These are phyloP conservation scores for Furcula furcula DNA, from an alignment of 2,888 invertebrate genomes.

Conservation along the genomic window DNA sequence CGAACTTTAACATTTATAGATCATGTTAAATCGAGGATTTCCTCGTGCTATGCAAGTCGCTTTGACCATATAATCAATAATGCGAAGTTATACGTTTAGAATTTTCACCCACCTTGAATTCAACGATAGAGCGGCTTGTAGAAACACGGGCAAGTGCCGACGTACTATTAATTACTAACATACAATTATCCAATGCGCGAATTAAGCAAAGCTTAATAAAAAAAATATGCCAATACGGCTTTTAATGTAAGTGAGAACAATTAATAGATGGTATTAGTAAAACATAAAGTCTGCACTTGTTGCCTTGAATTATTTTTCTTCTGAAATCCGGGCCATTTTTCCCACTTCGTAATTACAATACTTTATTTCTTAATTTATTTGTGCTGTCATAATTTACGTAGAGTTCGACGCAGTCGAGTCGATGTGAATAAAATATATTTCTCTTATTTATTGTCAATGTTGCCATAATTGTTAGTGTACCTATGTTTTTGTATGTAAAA, in stretches of 20 bases:
- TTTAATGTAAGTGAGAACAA: conserved; percentile 58
- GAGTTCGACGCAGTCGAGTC: conserved; percentile 43
- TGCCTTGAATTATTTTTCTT: conserved; percentile 80
- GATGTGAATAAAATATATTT: conserved; percentile 69
- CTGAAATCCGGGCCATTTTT: conserved; percentile 64
- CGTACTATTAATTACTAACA: conserved; percentile 65
- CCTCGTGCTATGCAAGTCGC: conserved; percentile 48
- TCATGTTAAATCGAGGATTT: conserved; percentile 19
- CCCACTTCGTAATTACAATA: conserved; percentile 42
- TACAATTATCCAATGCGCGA: conserved; percentile 71
- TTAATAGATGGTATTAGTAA: conserved; percentile 71
- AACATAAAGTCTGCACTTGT: conserved; percentile 81
- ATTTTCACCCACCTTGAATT: conserved; percentile 14
- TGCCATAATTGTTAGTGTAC: conserved; percentile 80
- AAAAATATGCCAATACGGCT: conserved; percentile 68
- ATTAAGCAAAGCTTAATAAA: conserved; percentile 75
- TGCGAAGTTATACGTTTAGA: conserved; percentile 16
- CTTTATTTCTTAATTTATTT: conserved; percentile 56
- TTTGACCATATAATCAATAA: conserved; percentile 33
- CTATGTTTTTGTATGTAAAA: conserved; percentile 68
- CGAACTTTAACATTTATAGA: conserved; percentile 21
- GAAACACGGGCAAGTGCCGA: conserved; percentile 47
- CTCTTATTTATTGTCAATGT: conserved; percentile 80
- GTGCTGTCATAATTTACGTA: conserved; percentile 63
- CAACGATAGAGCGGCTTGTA: conserved; percentile 46